Base-by-base conservation (phyloP, 2,797 vertebrate genomes). In the Nasua narica region DNA sequence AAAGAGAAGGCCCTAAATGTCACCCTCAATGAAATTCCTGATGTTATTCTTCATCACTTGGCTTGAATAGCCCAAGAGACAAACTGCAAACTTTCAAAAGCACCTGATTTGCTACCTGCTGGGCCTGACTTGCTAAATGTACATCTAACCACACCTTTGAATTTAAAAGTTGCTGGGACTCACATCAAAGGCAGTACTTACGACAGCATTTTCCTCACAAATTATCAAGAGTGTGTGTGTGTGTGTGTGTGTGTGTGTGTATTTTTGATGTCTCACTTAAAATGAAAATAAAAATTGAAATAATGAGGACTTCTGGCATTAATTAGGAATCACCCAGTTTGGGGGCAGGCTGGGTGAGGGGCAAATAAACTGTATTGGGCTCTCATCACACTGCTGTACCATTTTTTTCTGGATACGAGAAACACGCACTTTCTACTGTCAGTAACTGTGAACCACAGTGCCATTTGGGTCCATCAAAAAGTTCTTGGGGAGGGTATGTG, bases 21-120 rank as follows among this genome's bases (percentile, higher is more conserved):
- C 94, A 95, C 77, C 6, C 6, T 48, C 58, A 9, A 19, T 60
- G 18, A 94, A 93, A 96, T n/a, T 82, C n/a, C 84, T 82, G 18
- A 52, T 69, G 37, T 85, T 65, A 74, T 50, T 93, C 54, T 86
- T 43, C 62, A 62, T 78, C 60, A 62, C 19, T 46, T 19, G 25
- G 83, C 37, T 76, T 93, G 48, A 67, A 46, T 21, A 52, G 2
- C 10, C 60, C 40, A 60, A 92, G 23, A 37, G 56, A 76, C 12
- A 84, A 84, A 95, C 54, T 15, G 0, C 4, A 89, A 29, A 46
- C 25, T 92, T 96, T 91, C n/a, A 76, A 60, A 92, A 74, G 43
- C 76, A 32, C 2, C 35, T 69, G 16, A 29, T 56, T 56, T 40
- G 21, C 40, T 40, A 93, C 83, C 16, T 70, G 27, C 35, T 78